Evolutionary conservation across 2,797 vertebrate species (phyloP).

Genomic region (Channa striata): DNA sequence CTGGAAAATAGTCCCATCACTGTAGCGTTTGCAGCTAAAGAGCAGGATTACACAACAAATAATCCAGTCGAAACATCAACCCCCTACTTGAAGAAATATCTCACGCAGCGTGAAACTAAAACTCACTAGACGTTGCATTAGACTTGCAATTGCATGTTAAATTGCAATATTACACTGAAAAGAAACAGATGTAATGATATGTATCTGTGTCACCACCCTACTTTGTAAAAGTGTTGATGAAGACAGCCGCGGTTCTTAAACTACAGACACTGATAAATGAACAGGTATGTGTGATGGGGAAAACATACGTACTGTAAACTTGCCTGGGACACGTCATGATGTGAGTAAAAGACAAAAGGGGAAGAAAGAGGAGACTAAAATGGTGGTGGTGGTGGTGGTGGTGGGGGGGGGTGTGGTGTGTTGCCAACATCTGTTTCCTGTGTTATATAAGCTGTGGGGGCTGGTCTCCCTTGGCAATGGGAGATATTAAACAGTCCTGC

Average conservation of each 20-base stretch:
- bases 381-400: background rate
- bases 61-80: slow-evolving; percentile 55
- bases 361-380: slow-evolving; percentile 46
- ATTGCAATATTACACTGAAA: slow-evolving; percentile 31
- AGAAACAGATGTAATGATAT: slow-evolving; percentile 46
- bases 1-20: slow-evolving; percentile 33
- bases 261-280: slow-evolving; percentile 1
- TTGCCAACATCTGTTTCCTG: slow-evolving; percentile 84
- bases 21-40: slow-evolving; percentile 25
- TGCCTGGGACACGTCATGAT: slow-evolving; percentile 25
- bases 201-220: slow-evolving; percentile 42
- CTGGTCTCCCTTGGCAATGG: slow-evolving; percentile 70
- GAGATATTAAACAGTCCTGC: slow-evolving; percentile 75
- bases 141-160: slow-evolving; percentile 31
- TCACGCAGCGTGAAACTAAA: slow-evolving; percentile 10
- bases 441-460: slow-evolving; percentile 81
- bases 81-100: slow-evolving; percentile 16
- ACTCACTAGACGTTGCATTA: slow-evolving; percentile 6
- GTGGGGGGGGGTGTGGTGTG: slow-evolving; percentile 62
- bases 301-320: slow-evolving; percentile 29
- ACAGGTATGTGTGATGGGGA: slow-evolving; percentile 30
- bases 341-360: slow-evolving; percentile 48
- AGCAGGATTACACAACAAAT: slow-evolving; percentile 67
- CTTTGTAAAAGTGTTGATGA: slow-evolving; percentile 22
- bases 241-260: slow-evolving; percentile 10